Evolutionary conservation across 2,797 vertebrate genomes (phyloP).

Genomic region (Spinibarbus caldwelli): DNA sequence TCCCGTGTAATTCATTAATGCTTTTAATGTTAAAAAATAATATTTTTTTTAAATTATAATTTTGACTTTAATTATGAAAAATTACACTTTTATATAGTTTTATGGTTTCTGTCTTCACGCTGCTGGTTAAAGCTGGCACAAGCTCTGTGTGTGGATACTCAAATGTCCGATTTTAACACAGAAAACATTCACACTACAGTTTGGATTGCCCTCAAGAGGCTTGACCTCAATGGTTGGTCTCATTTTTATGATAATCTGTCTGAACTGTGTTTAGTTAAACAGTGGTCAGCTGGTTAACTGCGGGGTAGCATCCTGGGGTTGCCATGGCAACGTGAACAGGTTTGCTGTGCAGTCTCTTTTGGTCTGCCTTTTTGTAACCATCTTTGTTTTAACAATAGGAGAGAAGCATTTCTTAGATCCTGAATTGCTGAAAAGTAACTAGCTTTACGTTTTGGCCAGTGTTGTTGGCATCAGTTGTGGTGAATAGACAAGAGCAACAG

Average conservation of each 20-base stretch:
- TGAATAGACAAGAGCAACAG: conserved; percentile 36
- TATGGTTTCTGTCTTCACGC: conserved; percentile 18
- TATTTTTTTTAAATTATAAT: background rate
- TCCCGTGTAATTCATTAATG: too few species aligned
- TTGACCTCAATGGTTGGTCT: conserved; percentile 59
- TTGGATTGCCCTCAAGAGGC: conserved; percentile 62
- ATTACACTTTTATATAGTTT: background rate
- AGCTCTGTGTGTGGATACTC: background rate
- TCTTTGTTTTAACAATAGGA: background rate
- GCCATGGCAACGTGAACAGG: conserved; percentile 43
- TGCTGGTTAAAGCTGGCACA: background rate
- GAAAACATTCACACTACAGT: conserved; percentile 4
- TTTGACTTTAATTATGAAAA: conserved; percentile 28
- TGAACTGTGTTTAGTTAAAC: background rate
- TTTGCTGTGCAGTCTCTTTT: too few species aligned
- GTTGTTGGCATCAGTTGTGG: background rate
- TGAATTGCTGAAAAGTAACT: background rate
- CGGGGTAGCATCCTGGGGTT: conserved; percentile 43
- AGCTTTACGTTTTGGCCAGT: background rate
- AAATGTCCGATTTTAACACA: background rate
- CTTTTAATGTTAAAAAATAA: background rate
- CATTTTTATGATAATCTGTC: background rate
- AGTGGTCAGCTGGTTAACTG: background rate
- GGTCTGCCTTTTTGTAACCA: background rate
- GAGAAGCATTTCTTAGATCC: too few species aligned